Percentiles rank a stretch among this genome's conserved stretches.
Evolutionary conservation across 2,888 invertebrate species (phyloP).

Genomic region (Coelogynopora nodosa): DNA sequence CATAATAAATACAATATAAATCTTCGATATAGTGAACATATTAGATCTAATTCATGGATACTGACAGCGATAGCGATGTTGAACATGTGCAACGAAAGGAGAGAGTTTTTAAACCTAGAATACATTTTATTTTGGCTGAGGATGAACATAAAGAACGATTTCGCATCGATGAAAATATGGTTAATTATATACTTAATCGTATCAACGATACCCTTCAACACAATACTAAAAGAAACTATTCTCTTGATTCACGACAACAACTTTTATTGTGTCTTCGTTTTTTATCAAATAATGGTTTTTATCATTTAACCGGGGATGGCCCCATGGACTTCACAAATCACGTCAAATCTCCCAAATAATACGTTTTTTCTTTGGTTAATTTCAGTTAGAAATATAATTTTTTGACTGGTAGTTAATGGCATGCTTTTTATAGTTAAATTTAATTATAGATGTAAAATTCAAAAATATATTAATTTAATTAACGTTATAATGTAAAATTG

Average conservation of each 20-base stretch:
- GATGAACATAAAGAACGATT: conserved; percentile 21
- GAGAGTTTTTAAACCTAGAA: conserved; percentile 7
- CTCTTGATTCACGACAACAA: conserved; percentile 25
- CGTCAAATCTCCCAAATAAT: neutral
- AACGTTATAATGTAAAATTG: too few relatives aligned
- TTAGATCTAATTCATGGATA: neutral
- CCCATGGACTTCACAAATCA: conserved; percentile 27
- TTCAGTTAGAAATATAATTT: too few relatives aligned
- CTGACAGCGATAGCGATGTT: conserved; percentile 6
- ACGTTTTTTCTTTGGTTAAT: too few relatives aligned
- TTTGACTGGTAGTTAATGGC: too few relatives aligned
- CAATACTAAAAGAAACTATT: neutral
- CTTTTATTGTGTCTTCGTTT: conserved; percentile 26
- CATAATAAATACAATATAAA: neutral
- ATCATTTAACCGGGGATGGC: neutral
- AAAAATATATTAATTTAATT: too few relatives aligned
- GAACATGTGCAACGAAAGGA: conserved; percentile 4
- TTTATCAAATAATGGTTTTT: conserved; percentile 27
- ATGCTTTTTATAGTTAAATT: too few relatives aligned
- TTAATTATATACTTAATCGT: conserved; percentile 5
- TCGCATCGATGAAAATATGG: conserved; percentile 22
- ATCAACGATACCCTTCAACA: neutral
- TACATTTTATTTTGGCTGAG: neutral
- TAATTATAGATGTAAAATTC: too few relatives aligned
- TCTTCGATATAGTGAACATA: neutral